Evolutionary conservation across 2,888 invertebrate species (phyloP), one percentile per base, ranked within the genome.

Genomic region (Biston betularia): DNA sequence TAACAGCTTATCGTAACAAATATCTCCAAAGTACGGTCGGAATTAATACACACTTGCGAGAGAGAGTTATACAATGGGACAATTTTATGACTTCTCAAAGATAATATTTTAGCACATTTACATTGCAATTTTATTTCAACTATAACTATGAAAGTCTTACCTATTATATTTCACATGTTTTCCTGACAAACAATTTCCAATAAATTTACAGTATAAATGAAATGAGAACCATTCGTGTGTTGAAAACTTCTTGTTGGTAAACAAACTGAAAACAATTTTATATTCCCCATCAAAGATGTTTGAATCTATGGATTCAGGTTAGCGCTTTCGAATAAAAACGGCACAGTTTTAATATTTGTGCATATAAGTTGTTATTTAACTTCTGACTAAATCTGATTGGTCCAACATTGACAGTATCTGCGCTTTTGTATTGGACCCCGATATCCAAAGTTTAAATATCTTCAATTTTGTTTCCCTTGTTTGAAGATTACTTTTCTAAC

Each of bases 141-240:
- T 38, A 45, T 46, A 48, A 57, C 48, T 48, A 48, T 38, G 15
- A 46, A 24, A 46, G n/a, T 2, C 35, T 38, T 38, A 35, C 12
- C 24, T 33, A 34, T 33, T 49, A 52, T 38, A 53, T 34, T 12
- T n/a, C 53, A 42, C 24, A 14, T 24, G 24, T 42, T 44, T 44
- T 40, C n/a, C 38, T 9, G 14, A 40, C n/a, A 33, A 24, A 42
- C 33, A 6, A 55, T 42, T 55, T 55, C 9, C 14, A 9, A 14
- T 4, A 38, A 52, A 11, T 14, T 14, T 38, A 14, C 15, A 6
- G 42, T 12, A 54, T 54, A 33, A 54, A 11, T 15, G 7, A 42
- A 54, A 54, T 54, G 54, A 54, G 54, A 54, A 54, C 40, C 15
- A 12, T 54, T 54, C 15, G n/a, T n/a, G 12, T 24, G 24, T 24